phyloP scores from a whole-genome alignment of 2,888 invertebrate species.

The Bellardia pandia region DNA sequence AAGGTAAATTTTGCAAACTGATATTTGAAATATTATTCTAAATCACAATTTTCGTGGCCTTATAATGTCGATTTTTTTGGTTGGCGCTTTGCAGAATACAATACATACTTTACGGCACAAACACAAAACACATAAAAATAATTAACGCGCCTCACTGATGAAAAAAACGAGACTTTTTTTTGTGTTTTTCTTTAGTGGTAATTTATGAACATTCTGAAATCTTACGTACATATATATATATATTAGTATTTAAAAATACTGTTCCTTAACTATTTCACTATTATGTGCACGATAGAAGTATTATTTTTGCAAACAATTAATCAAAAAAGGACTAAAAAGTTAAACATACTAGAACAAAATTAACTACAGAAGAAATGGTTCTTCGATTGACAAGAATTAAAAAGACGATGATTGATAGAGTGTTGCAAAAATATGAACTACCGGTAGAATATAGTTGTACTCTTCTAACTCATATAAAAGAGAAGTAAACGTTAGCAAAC shows the following conservation, averaged over 20 bases:
- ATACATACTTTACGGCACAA: conserved; percentile 56
- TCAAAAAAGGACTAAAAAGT: conserved; percentile 58
- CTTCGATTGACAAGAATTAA: conserved; percentile 70
- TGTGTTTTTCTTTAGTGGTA: neutral
- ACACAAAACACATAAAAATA: conserved; percentile 51
- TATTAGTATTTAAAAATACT: conserved; percentile 30
- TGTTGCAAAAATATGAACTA: conserved; percentile 61
- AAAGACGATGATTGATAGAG: conserved; percentile 68
- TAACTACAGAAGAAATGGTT: conserved; percentile 62
- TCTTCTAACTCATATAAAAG: conserved; percentile 45
- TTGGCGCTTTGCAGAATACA: conserved; percentile 63
- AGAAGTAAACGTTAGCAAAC: conserved; percentile 33
- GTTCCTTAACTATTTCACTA: conserved; percentile 25
- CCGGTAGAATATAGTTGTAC: conserved; percentile 54
- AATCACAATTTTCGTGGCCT: conserved; percentile 28
- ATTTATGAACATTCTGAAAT: neutral
- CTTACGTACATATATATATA: conserved; percentile 55
- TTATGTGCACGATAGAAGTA: conserved; percentile 42
- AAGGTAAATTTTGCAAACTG: no score
- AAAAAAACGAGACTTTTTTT: conserved; percentile 32
- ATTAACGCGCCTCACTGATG: conserved; percentile 56
- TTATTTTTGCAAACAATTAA: conserved; percentile 43
- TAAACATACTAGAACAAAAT: conserved; percentile 71
- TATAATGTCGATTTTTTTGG: conserved; percentile 29
- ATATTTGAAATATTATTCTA: conserved; percentile 28